phyloP scores from a whole-genome alignment of 2,888 invertebrate species.

The Philopedon plagiatum region DNA sequence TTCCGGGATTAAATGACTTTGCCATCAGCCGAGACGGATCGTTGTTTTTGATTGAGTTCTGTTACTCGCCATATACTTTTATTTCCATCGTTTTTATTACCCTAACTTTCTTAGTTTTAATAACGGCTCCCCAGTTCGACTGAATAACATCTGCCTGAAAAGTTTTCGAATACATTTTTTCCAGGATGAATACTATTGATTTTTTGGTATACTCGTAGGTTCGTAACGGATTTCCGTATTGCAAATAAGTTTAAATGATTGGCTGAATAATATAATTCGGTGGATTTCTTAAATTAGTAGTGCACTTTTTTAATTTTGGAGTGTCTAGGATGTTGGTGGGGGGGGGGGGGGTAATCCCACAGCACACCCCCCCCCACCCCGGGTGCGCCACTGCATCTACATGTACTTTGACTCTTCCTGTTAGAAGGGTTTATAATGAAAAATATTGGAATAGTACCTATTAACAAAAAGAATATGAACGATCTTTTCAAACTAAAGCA shows the following conservation, averaged over 20 bases:
- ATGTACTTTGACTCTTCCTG: too few species aligned
- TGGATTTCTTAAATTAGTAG: too few species aligned
- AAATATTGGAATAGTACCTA: constrained; percentile 1
- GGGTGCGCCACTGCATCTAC: too few species aligned
- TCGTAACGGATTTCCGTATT: too few species aligned
- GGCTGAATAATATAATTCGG: too few species aligned
- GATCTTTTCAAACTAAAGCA: constrained; percentile 2
- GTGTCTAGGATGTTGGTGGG: too few species aligned
- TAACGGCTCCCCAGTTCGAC: background rate
- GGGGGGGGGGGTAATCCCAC: too few species aligned
- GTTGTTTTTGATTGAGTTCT: constrained; percentile 25
- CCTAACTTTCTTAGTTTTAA: background rate
- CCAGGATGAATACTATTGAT: too few species aligned
- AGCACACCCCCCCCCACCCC: too few species aligned
- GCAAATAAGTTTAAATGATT: too few species aligned
- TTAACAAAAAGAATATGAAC: constrained; percentile 3
- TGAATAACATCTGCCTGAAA: background rate
- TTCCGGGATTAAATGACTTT: constrained; percentile 20
- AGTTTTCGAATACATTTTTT: background rate
- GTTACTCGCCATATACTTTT: constrained; percentile 24
- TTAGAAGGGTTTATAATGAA: background rate
- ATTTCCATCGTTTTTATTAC: constrained; percentile 11
- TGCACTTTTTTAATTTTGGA: too few species aligned
- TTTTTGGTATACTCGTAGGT: too few species aligned
- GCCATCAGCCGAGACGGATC: constrained; percentile 19